phyloP scores from a whole-genome alignment of 2,888 invertebrate species.

The Tanypteryx hageni region DNA sequence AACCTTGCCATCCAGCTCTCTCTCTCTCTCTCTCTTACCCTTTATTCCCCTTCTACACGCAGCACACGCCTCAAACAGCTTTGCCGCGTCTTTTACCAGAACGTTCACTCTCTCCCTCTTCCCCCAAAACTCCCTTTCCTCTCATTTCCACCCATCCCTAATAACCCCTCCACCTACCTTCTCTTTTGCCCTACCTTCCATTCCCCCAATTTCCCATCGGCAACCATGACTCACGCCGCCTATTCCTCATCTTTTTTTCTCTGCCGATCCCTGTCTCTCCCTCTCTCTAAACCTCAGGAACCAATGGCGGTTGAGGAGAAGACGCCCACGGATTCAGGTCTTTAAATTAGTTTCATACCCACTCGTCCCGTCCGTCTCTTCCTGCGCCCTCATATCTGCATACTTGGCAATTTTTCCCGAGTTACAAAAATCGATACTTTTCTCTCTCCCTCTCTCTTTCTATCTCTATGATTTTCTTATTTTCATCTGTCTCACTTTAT shows the following conservation, averaged over 20 bases:
- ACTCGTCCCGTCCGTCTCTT: background rate
- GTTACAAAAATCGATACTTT: background rate
- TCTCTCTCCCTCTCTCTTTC: too few species aligned
- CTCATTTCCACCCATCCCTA: background rate
- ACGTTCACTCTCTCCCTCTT: background rate
- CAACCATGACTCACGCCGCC: slow-evolving; percentile 33
- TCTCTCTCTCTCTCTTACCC: slow-evolving; percentile 7
- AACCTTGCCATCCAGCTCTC: slow-evolving; percentile 13
- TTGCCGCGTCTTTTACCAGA: slow-evolving; percentile 22
- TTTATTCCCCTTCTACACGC: slow-evolving; percentile 1
- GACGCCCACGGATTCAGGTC: slow-evolving; percentile 28
- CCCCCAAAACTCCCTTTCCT: background rate
- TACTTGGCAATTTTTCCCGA: background rate
- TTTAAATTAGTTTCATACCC: slow-evolving; percentile 48
- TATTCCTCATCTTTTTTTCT: slow-evolving; percentile 41
- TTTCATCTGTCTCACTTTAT: too few species aligned
- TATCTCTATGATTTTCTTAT: background rate
- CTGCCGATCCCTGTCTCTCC: background rate
- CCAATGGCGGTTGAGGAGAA: background rate
- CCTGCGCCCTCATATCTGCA: slow-evolving; percentile 30
- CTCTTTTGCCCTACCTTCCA: background rate
- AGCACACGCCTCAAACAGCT: slow-evolving; percentile 45
- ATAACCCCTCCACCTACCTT: background rate
- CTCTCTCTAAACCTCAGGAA: background rate
- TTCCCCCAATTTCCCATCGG: slow-evolving; percentile 40